A percentile compares a stretch with the other conserved stretches of the same genome.
phyloP scores from a whole-genome alignment of 2,113 vertebrate genomes.

The Otolemur garnettii region DNA sequence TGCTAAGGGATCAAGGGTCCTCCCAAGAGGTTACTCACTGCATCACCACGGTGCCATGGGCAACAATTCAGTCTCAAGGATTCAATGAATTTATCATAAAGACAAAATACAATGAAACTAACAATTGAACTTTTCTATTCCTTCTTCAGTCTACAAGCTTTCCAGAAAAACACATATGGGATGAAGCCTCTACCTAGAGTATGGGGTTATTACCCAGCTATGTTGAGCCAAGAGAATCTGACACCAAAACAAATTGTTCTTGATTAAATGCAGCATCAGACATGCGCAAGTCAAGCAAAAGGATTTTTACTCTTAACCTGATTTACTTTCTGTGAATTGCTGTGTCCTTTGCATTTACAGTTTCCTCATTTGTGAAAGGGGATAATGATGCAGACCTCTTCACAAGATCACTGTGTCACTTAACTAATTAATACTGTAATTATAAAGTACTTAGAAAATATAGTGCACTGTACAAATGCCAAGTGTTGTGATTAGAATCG shows the following conservation, averaged over 20 bases:
- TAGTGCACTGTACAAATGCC: constrained; percentile 77
- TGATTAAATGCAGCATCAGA: constrained; percentile 14
- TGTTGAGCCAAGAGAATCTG: neutral
- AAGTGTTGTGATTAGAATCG: constrained; percentile 78
- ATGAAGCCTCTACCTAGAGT: neutral
- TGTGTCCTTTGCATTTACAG: constrained; percentile 68
- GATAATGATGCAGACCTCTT: constrained; percentile 77
- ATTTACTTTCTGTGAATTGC: constrained; percentile 67
- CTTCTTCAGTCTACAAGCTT: neutral
- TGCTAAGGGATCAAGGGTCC: neutral
- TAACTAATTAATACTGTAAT: constrained; percentile 84
- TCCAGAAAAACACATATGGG: neutral
- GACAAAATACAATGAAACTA: neutral
- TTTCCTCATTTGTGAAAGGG: constrained; percentile 71
- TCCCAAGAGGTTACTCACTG: neutral
- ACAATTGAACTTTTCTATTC: neutral
- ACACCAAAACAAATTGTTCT: constrained; percentile 48
- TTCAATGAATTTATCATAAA: neutral
- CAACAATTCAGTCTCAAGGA: neutral
- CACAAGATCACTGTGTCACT: constrained; percentile 78
- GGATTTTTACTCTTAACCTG: constrained; percentile 41
- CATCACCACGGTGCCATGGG: neutral
- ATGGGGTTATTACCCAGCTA: neutral
- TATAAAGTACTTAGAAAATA: constrained; percentile 84
- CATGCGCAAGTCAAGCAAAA: neutral